Conservation (phyloP, 2,888 invertebrate genomes). For the Hemaris fuciformis region DNA sequence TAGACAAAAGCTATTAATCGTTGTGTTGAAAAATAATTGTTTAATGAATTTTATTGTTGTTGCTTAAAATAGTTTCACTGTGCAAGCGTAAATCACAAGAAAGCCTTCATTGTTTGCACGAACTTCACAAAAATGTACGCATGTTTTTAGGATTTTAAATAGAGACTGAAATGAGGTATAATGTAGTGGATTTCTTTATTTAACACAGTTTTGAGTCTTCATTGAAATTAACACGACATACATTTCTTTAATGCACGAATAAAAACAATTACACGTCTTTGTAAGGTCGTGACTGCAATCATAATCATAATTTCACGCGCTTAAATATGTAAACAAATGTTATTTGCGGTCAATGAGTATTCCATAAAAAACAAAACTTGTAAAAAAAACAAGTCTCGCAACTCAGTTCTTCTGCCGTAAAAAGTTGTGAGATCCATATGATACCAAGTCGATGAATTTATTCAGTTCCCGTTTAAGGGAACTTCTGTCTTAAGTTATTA, state of each 20-base stretch:
- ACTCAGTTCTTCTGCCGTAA: too few relatives aligned
- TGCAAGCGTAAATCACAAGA: not conserved
- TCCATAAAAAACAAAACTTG: too few relatives aligned
- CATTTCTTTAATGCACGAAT: not conserved
- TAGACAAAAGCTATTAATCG: slow-evolving; percentile 19
- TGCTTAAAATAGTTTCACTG: not conserved
- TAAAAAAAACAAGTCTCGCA: too few relatives aligned
- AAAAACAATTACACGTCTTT: not conserved
- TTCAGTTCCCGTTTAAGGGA: too few relatives aligned
- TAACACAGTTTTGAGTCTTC: not conserved
- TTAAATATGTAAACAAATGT: not conserved
- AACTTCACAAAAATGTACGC: too few relatives aligned
- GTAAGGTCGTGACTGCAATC: not conserved
- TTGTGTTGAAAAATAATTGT: slow-evolving; percentile 26
- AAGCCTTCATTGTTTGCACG: too few relatives aligned
- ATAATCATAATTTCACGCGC: not conserved
- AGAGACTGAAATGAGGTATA: too few relatives aligned
- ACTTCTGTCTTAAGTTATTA: too few relatives aligned
- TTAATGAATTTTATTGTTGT: not conserved
- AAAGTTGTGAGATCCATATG: too few relatives aligned
- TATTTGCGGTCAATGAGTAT: not conserved
- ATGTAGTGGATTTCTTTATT: not conserved
- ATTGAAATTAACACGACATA: not conserved
- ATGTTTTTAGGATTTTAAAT: too few relatives aligned
- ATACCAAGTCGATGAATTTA: too few relatives aligned